A percentile compares a stretch with the other conserved stretches of the same genome.
phyloP scores from a whole-genome alignment of 2,797 vertebrate genomes.

The Sebastes wilsoni region DNA sequence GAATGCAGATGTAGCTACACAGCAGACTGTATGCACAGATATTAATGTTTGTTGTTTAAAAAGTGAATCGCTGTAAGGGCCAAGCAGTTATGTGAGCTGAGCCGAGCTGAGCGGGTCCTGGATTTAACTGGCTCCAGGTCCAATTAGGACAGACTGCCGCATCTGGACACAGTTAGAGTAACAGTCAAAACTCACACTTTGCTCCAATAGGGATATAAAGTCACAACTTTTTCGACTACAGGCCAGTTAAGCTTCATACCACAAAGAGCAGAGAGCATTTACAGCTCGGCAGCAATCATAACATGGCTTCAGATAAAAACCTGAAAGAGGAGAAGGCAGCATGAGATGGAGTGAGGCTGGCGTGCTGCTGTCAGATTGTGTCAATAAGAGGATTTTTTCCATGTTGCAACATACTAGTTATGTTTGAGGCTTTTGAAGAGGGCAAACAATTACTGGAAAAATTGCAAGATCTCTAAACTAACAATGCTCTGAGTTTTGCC shows the following conservation, averaged over 20 bases:
- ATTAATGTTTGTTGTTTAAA: slow-evolving; percentile 44
- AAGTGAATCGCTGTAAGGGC: slow-evolving; percentile 48
- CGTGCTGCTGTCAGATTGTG: slow-evolving; percentile 51
- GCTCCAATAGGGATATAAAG: slow-evolving; percentile 65
- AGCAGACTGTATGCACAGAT: slow-evolving; percentile 17
- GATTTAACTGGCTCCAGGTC: slow-evolving; percentile 92
- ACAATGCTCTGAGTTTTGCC: slow-evolving; percentile 21
- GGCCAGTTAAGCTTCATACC: slow-evolving; percentile 53
- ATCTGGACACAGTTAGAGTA: slow-evolving; percentile 92
- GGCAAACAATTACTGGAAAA: slow-evolving; percentile 66
- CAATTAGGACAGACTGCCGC: slow-evolving; percentile 92
- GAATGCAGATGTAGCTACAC: not conserved
- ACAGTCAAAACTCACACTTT: slow-evolving; percentile 75
- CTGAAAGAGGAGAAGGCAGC: slow-evolving; percentile 20
- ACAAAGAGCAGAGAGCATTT: slow-evolving; percentile 58
- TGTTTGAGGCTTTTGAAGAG: slow-evolving; percentile 61
- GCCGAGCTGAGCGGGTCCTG: slow-evolving; percentile 83
- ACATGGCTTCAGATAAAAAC: slow-evolving; percentile 47
- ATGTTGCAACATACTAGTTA: slow-evolving; percentile 56
- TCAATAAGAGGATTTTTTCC: slow-evolving; percentile 56
- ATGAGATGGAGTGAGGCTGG: slow-evolving; percentile 35
- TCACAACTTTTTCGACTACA: slow-evolving; percentile 63
- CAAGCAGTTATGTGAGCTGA: slow-evolving; percentile 55
- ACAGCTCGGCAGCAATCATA: slow-evolving; percentile 41
- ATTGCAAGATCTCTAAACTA: slow-evolving; percentile 36